Evolutionary conservation across 2,888 invertebrate species (phyloP).

Genomic region (Amorpha juglandis): DNA sequence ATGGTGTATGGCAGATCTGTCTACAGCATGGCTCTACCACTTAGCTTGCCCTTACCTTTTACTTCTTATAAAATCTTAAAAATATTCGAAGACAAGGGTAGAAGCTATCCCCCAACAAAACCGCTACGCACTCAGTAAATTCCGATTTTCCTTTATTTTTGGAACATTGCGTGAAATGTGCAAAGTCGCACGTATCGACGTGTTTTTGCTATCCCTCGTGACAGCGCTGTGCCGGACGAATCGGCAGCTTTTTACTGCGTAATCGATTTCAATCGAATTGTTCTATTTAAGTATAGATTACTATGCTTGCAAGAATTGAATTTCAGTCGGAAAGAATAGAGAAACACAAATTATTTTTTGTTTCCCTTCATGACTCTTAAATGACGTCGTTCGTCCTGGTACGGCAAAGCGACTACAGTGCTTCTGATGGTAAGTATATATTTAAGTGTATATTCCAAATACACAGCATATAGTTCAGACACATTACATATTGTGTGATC

Average conservation of each 20-base stretch:
- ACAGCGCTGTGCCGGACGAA: constrained; percentile 8
- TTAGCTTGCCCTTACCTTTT: too few relatives aligned
- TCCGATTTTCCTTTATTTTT: constrained; percentile 11
- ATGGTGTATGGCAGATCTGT: too few relatives aligned
- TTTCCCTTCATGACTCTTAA: too few relatives aligned
- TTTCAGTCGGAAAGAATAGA: neutral
- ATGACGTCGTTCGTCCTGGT: too few relatives aligned
- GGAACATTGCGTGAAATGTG: constrained; percentile 3
- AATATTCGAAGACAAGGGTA: neutral
- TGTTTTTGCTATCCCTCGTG: neutral
- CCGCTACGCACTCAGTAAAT: neutral
- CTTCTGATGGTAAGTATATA: too few relatives aligned
- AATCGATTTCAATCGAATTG: neutral
- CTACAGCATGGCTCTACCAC: too few relatives aligned
- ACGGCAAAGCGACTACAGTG: too few relatives aligned
- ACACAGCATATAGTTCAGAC: too few relatives aligned
- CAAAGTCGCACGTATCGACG: constrained; percentile 7
- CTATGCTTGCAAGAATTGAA: neutral
- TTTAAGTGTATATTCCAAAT: too few relatives aligned
- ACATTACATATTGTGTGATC: too few relatives aligned
- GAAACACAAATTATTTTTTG: too few relatives aligned
- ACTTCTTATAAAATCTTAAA: neutral
- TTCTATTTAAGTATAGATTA: neutral
- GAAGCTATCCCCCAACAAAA: neutral
- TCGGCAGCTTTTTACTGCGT: constrained; percentile 6